These are phyloP conservation scores for Drosophila setifemur DNA, from an alignment of 1,140 invertebrate species.

Conservation along the genomic window DNA sequence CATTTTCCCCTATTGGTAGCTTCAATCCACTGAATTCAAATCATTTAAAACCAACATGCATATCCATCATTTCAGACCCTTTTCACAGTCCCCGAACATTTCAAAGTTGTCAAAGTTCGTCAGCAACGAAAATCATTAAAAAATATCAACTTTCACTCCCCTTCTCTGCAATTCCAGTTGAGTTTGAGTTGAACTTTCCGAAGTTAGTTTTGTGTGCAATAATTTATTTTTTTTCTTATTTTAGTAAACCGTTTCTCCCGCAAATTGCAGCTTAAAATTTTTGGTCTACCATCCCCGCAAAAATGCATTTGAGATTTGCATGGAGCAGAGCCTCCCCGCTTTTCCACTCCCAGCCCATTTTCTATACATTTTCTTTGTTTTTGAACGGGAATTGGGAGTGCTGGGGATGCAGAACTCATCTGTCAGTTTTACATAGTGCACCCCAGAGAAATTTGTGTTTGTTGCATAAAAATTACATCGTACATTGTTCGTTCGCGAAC, in stretches of 20 bases:
- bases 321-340: background rate
- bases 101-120: conserved; percentile 36
- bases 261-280: conserved; percentile 42
- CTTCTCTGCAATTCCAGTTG: conserved; percentile 1
- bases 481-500: conserved; percentile 75
- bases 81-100: background rate
- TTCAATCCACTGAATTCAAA: background rate
- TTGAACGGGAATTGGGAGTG: background rate
- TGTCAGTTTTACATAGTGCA: conserved; percentile 78
- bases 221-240: conserved; percentile 15
- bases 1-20: no score
- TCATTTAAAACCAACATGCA: background rate
- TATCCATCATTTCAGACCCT: conserved; percentile 16
- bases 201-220: conserved; percentile 24
- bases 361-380: conserved; percentile 32
- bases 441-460: conserved; percentile 76
- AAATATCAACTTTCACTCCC: conserved; percentile 11
- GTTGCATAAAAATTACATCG: conserved; percentile 77
- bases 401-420: conserved; percentile 51
- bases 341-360: background rate
- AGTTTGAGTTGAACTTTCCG: conserved; percentile 27
- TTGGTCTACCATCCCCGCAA: background rate
- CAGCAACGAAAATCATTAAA: conserved; percentile 38
- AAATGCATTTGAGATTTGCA: conserved; percentile 29
- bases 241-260: conserved; percentile 36